These are phyloP conservation scores for Eurosta solidaginis DNA, from an alignment of 1,140 invertebrate species.

Conservation along the genomic window DNA sequence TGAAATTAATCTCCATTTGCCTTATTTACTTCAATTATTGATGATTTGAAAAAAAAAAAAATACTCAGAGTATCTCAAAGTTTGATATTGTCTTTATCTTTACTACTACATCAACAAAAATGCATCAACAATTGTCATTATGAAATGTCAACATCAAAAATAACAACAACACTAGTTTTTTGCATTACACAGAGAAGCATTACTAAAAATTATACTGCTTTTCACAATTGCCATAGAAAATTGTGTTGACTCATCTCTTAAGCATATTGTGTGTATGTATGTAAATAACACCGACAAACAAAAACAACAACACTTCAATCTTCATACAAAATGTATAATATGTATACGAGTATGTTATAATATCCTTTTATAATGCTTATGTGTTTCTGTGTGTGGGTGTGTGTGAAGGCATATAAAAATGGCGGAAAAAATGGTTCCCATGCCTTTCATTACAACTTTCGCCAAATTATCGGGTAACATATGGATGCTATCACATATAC, in stretches of 20 bases:
- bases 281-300: too few species aligned
- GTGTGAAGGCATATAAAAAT: conserved; percentile 18
- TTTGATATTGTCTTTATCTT: neutral
- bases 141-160: neutral
- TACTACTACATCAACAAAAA: neutral
- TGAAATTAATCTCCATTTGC: neutral
- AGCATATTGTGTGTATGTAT: neutral
- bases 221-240: conserved; percentile 20
- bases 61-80: neutral
- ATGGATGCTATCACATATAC: conserved; percentile 44
- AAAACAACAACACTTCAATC: too few species aligned
- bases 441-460: conserved; percentile 61
- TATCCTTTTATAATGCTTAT: neutral
- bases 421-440: conserved; percentile 55
- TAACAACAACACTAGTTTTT: neutral
- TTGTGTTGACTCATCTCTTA: neutral
- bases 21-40: neutral
- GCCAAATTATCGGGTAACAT: conserved; percentile 61
- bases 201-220: conserved; percentile 23
- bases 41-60: neutral
- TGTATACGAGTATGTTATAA: neutral
- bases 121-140: neutral
- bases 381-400: neutral
- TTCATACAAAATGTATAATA: too few species aligned
- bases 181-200: neutral